Evolutionary conservation across 2,888 invertebrate species (phyloP).

Genomic region (Trachelus troglodyta): DNA sequence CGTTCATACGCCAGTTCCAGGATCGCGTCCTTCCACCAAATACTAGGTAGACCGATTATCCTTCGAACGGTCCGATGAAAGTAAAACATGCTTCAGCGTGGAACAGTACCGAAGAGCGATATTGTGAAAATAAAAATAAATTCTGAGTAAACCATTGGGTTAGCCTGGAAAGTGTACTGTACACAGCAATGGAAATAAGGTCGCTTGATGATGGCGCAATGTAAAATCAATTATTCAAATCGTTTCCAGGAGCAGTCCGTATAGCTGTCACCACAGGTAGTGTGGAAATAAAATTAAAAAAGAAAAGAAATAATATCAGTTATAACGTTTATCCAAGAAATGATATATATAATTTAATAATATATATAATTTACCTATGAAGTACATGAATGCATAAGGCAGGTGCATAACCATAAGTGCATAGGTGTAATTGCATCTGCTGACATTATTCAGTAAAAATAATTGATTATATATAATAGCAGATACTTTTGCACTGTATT

Average conservation of each 20-base stretch:
- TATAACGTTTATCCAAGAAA: neutral
- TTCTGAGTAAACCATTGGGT: neutral
- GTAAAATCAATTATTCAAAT: slow-evolving; percentile 8
- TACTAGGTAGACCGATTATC: neutral
- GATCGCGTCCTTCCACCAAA: neutral
- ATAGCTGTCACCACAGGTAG: neutral
- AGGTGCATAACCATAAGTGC: slow-evolving; percentile 36
- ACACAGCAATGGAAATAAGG: neutral
- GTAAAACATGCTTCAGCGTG: neutral
- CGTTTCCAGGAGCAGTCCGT: neutral
- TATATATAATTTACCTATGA: neutral
- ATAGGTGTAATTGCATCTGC: slow-evolving; percentile 43
- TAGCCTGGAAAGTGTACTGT: neutral
- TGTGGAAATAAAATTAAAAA: neutral
- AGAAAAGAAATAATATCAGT: neutral
- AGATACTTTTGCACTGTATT: too few species aligned
- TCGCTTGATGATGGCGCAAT: neutral
- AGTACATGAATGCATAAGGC: slow-evolving; percentile 20
- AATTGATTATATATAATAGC: neutral
- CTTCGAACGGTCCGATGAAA: neutral
- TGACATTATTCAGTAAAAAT: neutral
- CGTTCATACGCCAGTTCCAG: neutral
- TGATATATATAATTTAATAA: neutral
- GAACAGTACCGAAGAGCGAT: neutral
- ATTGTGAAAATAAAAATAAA: neutral